Base-by-base conservation (phyloP, 1,140 invertebrate species). In the Drosophila hydei region DNA sequence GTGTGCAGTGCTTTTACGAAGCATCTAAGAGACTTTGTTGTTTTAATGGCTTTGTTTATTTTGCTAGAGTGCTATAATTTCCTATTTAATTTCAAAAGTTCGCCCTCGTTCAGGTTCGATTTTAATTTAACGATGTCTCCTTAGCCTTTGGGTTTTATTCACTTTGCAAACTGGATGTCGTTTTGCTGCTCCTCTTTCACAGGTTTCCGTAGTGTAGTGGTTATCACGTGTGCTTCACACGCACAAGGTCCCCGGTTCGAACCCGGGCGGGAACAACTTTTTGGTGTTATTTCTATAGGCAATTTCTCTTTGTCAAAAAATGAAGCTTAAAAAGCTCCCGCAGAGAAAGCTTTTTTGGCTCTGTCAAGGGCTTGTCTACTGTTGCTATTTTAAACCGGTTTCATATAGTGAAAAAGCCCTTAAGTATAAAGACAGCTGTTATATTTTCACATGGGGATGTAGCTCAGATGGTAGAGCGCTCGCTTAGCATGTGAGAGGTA, bases 401-500 rank as follows among this genome's bases (percentile, higher is more conserved):
- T 36, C 8, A n/a, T 12, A 4, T 33, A 42, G 54, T 45, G 27
- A 3, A 7, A 40, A 25, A 36, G 0, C 16, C 12, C 18, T 68
- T 12, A 72, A 6, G 0, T 72, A 6, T 0, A 0, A 27, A n/a
- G 16, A 51, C 33, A 51, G 51, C 51, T 63, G 3, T 2, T 0
- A 0, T 0, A 0, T 0, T 0, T 0, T 7, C 19, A 77, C 1
- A 43, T 21, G 88, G 89, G 89, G 79, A 81, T 79, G 83, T 88
- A 90, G 79, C 95, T 95, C 94, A 95, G 93, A 94, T 95, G 94
- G 95, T 95, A 95, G 95, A 95, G 95, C 95, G 94, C 95, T 95
- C 94, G 94, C 94, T 95, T 96, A 95, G 95, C 95, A 95, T 95
- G 94, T 93, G 94, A 95, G 94, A 95, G 94, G 95, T 95, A 95